Evolutionary conservation across 2,797 vertebrate species (phyloP).

Genomic region (Melanotaenia trifasciata): DNA sequence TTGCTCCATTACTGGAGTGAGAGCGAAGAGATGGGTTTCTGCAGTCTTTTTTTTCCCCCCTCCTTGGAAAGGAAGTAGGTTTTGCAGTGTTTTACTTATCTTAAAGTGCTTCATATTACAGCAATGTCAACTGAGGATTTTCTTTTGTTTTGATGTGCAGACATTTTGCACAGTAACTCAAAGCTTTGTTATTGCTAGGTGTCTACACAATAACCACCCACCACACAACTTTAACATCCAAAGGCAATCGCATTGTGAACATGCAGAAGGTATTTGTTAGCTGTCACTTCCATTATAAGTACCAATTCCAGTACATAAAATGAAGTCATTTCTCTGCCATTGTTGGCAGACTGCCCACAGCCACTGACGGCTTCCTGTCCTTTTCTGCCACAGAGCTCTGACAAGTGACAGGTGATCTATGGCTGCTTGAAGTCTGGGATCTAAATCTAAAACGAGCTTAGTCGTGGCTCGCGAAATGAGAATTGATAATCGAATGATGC

Average conservation of each 20-base stretch:
- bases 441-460: slow-evolving; percentile 78
- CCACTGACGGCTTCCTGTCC: slow-evolving; percentile 63
- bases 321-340: slow-evolving; percentile 62
- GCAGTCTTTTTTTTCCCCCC: slow-evolving; percentile 32
- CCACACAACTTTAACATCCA: slow-evolving; percentile 26
- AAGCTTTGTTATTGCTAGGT: slow-evolving; percentile 25
- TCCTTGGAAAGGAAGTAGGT: slow-evolving; percentile 39
- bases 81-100: slow-evolving; percentile 45
- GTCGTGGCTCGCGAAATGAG: slow-evolving; percentile 72
- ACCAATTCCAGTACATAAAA: slow-evolving; percentile 58
- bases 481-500: slow-evolving; percentile 83
- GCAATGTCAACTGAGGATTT: slow-evolving; percentile 29
- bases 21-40: slow-evolving; percentile 43
- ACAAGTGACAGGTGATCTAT: slow-evolving; percentile 81
- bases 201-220: slow-evolving; percentile 29
- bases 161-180: slow-evolving; percentile 22
- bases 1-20: slow-evolving; percentile 50
- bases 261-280: slow-evolving; percentile 56
- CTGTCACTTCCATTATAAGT: slow-evolving; percentile 57
- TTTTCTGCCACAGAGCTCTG: slow-evolving; percentile 62
- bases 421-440: slow-evolving; percentile 69
- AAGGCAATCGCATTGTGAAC: slow-evolving; percentile 33
- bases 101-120: slow-evolving; percentile 58
- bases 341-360: slow-evolving; percentile 60
- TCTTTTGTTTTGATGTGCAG: slow-evolving; percentile 9